Percentiles rank a stretch among this genome's conserved stretches.
Conservation (phyloP, 2,888 invertebrate species). For the Macrosiphum euphorbiae region DNA sequence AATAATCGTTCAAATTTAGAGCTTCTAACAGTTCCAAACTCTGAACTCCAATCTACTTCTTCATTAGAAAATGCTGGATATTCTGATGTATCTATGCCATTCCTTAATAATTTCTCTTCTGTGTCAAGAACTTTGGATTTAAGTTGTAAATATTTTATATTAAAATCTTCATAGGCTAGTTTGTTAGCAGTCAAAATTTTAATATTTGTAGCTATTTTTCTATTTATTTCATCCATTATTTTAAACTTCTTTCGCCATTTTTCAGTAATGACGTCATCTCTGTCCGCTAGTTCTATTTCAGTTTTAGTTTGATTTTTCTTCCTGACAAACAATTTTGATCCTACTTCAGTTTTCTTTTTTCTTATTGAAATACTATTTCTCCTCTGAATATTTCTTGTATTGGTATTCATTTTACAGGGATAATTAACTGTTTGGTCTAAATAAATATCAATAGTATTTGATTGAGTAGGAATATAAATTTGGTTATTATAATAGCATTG, state of each 20-base stretch:
- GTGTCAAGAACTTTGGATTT: slow-evolving; percentile 17
- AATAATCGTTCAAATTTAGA: background rate
- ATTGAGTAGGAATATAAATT: too few species aligned
- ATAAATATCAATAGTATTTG: background rate
- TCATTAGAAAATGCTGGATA: background rate
- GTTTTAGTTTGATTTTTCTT: too few species aligned
- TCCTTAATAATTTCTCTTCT: slow-evolving; percentile 23
- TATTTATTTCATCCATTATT: accelerated
- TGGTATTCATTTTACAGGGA: too few species aligned
- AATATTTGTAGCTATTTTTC: background rate
- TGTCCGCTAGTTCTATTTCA: too few species aligned
- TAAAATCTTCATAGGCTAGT: background rate
- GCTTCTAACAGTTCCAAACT: background rate
- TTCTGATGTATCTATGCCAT: slow-evolving; percentile 21
- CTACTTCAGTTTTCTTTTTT: background rate
- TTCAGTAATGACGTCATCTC: too few species aligned
- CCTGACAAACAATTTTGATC: too few species aligned
- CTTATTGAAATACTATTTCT: background rate
- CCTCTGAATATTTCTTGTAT: too few species aligned
- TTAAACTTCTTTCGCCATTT: too few species aligned
- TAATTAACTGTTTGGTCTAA: background rate
- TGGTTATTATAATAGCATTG: too few species aligned
- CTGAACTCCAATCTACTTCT: too few species aligned
- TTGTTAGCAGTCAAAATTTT: background rate
- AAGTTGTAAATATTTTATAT: background rate